Evolutionary conservation across 2,797 vertebrate genomes (phyloP), one percentile per base, ranked within the genome.

Genomic region (Hypotaenidia philippensis): DNA sequence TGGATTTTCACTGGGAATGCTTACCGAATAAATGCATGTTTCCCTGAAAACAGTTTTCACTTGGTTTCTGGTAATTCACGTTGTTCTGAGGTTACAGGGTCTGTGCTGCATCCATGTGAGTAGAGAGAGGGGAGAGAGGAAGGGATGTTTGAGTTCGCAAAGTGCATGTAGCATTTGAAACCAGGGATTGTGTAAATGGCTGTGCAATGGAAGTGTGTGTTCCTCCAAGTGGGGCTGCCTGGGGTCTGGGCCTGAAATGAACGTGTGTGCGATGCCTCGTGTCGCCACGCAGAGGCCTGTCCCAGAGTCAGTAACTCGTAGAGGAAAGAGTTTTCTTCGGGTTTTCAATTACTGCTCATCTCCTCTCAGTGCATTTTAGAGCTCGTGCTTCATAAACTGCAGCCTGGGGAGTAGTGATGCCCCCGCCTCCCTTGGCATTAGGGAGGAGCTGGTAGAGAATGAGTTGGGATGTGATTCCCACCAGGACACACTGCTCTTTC

Each of bases 21-120:
- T 97, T 97, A 95, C 97, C 94, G 21, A 98, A 98, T 98, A 98
- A 98, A 98, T 97, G 96, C 97, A 97, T 96, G 97, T 97, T 94
- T 96, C 97, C 97, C 97, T 97, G 93, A 95, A 97, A 96, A 63
- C 65, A 95, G 89, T 94, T 97, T 90, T 97, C 86, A 97, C 89
- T 94, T 98, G 92, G 72, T 97, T 98, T 98, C 95, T 96, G 89
- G 41, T 44, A 92, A 13, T n/a, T 92, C 7, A 16, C 29, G 9
- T 93, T 71, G 63, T 61, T 83, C 45, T 63, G 61, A 90, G 50
- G 26, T 49, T 19, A 75, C 81, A 78, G 45, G 27, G 31, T 71
- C 3, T 36, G 3, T 36, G 1, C n/a, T 78, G 59, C 85, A 57
- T 94, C 88, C 19, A 1, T 19, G 44, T 26, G 53, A 16, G 55